Evolutionary conservation across 1,140 invertebrate genomes (phyloP).

Genomic region (Megalopta genalis): DNA sequence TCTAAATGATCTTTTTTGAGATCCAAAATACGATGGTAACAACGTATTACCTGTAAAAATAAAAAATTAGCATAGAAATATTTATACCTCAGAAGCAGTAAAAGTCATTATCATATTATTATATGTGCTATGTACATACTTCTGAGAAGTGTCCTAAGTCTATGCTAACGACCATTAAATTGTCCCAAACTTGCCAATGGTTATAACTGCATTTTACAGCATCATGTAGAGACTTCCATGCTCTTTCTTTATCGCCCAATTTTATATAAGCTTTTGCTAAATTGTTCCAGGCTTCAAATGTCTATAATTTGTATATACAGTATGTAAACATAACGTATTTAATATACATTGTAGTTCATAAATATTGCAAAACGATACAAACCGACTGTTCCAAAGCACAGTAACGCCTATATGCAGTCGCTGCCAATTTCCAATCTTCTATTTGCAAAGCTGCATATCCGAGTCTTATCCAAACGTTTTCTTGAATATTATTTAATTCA

Average conservation of each 20-base stretch:
- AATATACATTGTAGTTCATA: conserved; percentile 10
- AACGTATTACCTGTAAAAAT: conserved; percentile 85
- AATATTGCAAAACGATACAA: conserved; percentile 59
- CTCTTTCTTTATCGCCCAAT: conserved; percentile 90
- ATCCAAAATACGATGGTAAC: conserved; percentile 92
- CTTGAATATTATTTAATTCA: conserved; percentile 92
- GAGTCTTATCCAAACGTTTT: conserved; percentile 90
- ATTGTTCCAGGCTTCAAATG: conserved; percentile 99
- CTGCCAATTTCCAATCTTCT: conserved; percentile 91
- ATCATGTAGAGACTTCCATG: conserved; percentile 91
- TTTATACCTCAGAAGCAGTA: background rate
- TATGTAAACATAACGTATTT: conserved; percentile 33
- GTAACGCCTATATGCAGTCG: conserved; percentile 91
- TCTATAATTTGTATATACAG: conserved; percentile 76
- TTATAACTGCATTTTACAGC: conserved; percentile 96
- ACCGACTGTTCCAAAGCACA: conserved; percentile 91
- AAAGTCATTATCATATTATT: conserved; percentile 11
- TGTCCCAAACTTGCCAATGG: conserved; percentile 98
- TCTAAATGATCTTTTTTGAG: conserved; percentile 91
- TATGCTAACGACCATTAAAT: conserved; percentile 91
- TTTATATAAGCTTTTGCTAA: conserved; percentile 95
- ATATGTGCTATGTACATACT: conserved; percentile 66
- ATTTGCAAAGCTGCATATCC: conserved; percentile 91
- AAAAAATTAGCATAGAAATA: background rate
- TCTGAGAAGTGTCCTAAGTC: conserved; percentile 88